Evolutionary conservation across 37 sponge, comb jelly and placozoan genomes (phyloP).

Genomic region (Oopsacas minuta): DNA sequence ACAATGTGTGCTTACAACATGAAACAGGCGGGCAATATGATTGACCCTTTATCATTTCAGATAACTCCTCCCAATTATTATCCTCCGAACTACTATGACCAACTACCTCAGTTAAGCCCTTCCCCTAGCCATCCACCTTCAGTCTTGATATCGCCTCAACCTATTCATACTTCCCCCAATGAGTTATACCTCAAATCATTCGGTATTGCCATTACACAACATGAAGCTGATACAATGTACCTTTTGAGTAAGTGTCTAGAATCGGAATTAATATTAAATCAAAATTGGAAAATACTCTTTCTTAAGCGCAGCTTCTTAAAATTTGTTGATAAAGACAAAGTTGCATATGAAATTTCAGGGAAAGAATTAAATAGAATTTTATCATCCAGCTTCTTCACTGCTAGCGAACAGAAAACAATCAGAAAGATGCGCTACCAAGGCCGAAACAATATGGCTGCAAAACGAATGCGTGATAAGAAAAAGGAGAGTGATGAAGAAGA

Average conservation of each 20-base stretch:
- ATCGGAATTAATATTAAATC: background rate
- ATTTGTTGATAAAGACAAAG: constrained; percentile 2
- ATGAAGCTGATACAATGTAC: background rate
- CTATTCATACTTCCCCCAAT: background rate
- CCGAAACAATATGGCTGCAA: background rate
- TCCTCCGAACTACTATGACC: background rate
- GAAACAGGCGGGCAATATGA: too few relatives aligned
- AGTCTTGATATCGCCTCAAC: background rate
- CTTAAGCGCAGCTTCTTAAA: background rate
- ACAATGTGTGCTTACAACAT: too few relatives aligned
- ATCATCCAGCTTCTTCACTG: background rate
- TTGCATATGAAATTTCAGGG: background rate
- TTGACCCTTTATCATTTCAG: background rate
- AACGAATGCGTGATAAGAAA: background rate
- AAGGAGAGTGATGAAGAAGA: background rate
- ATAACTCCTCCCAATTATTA: background rate
- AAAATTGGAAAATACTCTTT: background rate
- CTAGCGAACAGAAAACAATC: background rate
- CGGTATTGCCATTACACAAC: background rate
- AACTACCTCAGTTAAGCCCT: background rate
- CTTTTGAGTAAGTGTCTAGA: background rate
- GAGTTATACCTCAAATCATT: background rate
- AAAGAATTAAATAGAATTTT: background rate
- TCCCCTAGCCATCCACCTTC: background rate
- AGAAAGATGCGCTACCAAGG: constrained; percentile 15